Conservation (phyloP, 1,140 invertebrate genomes). For the Parasteatoda tepidariorum region DNA sequence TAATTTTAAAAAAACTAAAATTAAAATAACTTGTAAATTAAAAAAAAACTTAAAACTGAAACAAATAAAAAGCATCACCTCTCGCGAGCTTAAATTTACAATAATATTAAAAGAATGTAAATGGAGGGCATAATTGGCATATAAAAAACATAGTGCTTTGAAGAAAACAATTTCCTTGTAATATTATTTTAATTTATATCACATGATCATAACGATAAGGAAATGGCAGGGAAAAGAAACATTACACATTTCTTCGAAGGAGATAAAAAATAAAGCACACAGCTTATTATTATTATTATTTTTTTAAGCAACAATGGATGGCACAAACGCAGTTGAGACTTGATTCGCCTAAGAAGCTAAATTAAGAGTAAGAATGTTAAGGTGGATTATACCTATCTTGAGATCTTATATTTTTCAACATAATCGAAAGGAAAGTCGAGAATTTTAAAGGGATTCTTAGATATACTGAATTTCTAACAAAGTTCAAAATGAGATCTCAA, state of each 20-base stretch:
- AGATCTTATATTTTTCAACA: slow-evolving; percentile 8
- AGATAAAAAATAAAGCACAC: background rate
- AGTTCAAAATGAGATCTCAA: too few relatives aligned
- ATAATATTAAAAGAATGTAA: slow-evolving; percentile 41
- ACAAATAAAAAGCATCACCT: background rate
- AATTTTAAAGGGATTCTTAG: too few relatives aligned
- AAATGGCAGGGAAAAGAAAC: too few relatives aligned
- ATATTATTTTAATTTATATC: too few relatives aligned
- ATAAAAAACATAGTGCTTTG: slow-evolving; percentile 40
- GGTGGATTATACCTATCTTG: slow-evolving; percentile 20
- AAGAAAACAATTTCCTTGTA: background rate
- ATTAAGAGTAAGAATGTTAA: slow-evolving; percentile 9
- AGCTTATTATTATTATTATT: too few relatives aligned
- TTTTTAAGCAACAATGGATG: slow-evolving; percentile 42
- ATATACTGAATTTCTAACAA: too few relatives aligned
- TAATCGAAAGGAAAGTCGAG: too few relatives aligned
- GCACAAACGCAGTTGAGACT: slow-evolving; percentile 20
- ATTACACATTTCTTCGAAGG: background rate
- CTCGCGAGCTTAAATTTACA: too few relatives aligned
- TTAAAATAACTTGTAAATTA: background rate
- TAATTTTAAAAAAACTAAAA: background rate
- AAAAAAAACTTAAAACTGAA: too few relatives aligned
- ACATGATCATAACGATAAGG: too few relatives aligned
- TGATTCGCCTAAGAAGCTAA: slow-evolving; percentile 32
- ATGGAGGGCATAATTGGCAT: slow-evolving; percentile 47